Base-by-base conservation (phyloP, 2,797 vertebrate genomes). In the Pelochelys cantorii region DNA sequence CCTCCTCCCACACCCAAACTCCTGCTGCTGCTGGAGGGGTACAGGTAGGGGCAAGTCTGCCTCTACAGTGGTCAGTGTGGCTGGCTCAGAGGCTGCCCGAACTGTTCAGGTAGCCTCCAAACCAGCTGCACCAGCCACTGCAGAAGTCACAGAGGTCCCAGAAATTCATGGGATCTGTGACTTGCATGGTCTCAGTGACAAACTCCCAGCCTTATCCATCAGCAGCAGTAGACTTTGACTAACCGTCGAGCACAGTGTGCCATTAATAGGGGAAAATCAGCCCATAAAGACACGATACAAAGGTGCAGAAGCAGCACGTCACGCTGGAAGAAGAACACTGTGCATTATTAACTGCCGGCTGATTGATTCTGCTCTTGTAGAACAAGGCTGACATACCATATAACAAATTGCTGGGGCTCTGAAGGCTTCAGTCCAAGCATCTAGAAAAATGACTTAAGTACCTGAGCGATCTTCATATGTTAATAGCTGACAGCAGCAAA, bases 281-380 rank as follows among this genome's bases (percentile, higher is more conserved):
- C 12, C 10, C 56, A 37, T 75, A 2, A 56, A 29, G 81, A 78
- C 11, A 22, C 1, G 18, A 55, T 34, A 12, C 54, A 5, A 59
- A 27, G 65, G 14, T 23, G 18, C 31, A 54, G 3, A 79, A 55
- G 31, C 29, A 23, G 53, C 14, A 78, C 34, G 9, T 71, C 5
- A n/a, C 10, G n/a, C 18, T 62, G 34, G 20, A 71, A 37, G 48
- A 29, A 14, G 23, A 18, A 11, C 2, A 2, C 13, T 37, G 87
- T 75, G 15, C 11, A 34, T 79, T 0, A 1, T 65, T 65, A 85
- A 25, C 62, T 59, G 62, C 62, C 37, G 37, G 9, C 31, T 13
- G 31, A 1, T 42, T 1, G 0, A 31, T 85, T 14, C 48, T 79
- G 79, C 31, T 34, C 5, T 5, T 10, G 14, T 5, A 59, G 74